Evolutionary conservation across 2,888 invertebrate species (phyloP).

Genomic region (Trissolcus brochymenae): DNA sequence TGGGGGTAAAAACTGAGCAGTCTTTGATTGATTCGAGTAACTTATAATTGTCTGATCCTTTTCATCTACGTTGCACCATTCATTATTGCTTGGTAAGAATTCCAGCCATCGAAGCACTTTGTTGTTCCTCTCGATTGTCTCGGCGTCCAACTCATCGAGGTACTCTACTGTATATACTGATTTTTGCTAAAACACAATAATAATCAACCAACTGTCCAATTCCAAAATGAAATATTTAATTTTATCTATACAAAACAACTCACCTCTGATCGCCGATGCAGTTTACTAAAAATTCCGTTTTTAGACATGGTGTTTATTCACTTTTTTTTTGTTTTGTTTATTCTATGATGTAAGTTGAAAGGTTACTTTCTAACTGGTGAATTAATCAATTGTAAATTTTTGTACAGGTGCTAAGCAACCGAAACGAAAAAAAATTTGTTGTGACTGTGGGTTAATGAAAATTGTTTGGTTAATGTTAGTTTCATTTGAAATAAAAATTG

Average conservation of each 20-base stretch:
- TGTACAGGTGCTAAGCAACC: not conserved
- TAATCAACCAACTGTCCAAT: not conserved
- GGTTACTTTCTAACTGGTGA: too few relatives aligned
- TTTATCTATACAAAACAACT: not conserved
- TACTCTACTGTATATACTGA: not conserved
- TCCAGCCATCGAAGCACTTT: conserved; percentile 57
- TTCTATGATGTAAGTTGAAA: too few relatives aligned
- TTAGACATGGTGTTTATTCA: too few relatives aligned
- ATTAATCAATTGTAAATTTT: not conserved
- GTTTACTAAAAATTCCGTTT: conserved; percentile 1
- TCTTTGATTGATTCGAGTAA: not conserved
- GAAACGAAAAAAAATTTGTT: conserved; percentile 7
- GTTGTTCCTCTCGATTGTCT: conserved; percentile 16
- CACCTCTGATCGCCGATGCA: conserved; percentile 13
- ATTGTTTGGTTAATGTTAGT: conserved; percentile 12
- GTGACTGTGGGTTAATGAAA: not conserved
- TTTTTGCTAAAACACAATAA: conserved; percentile 2
- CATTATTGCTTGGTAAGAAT: conserved; percentile 52
- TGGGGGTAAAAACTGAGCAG: not conserved
- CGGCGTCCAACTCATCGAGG: conserved; percentile 6
- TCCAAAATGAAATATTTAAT: not conserved
- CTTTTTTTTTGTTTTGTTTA: too few relatives aligned
- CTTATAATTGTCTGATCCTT: conserved; percentile 1
- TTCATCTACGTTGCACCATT: conserved; percentile 53
- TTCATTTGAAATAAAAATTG: conserved; percentile 7